These are phyloP conservation scores for Montifringilla adamsi DNA, from an alignment of 2,113 vertebrate species.

Conservation along the genomic window DNA sequence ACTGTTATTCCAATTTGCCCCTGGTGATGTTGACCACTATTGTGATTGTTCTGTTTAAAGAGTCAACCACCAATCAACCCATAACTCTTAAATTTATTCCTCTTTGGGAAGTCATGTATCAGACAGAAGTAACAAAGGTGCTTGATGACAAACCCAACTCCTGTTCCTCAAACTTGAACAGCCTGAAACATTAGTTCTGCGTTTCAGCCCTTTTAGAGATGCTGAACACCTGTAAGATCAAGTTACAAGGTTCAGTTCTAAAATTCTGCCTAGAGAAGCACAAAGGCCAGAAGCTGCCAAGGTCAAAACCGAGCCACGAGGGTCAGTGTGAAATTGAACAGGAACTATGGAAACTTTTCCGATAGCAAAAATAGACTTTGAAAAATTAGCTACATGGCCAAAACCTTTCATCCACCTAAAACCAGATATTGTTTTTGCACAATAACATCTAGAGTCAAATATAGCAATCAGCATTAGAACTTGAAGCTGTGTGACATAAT, in stretches of 20 bases:
- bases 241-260: not conserved
- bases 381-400: not conserved
- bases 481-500: not conserved
- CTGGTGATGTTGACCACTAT: fast-evolving
- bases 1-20: not conserved
- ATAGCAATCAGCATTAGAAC: not conserved
- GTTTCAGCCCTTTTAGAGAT: not conserved
- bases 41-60: not conserved
- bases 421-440: not conserved
- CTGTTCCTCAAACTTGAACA: not conserved
- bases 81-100: not conserved
- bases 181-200: not conserved
- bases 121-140: not conserved
- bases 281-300: not conserved
- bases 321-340: not conserved
- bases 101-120: not conserved
- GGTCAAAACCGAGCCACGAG: not conserved
- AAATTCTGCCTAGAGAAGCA: not conserved
- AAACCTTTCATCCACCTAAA: not conserved
- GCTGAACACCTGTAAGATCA: not conserved
- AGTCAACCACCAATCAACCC: not conserved
- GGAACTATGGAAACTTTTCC: not conserved
- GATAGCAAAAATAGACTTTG: not conserved
- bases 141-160: not conserved
- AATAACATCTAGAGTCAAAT: not conserved